These are phyloP conservation scores for Orientallactaga bullata DNA, from an alignment of 2,113 vertebrate genomes.

Conservation along the genomic window DNA sequence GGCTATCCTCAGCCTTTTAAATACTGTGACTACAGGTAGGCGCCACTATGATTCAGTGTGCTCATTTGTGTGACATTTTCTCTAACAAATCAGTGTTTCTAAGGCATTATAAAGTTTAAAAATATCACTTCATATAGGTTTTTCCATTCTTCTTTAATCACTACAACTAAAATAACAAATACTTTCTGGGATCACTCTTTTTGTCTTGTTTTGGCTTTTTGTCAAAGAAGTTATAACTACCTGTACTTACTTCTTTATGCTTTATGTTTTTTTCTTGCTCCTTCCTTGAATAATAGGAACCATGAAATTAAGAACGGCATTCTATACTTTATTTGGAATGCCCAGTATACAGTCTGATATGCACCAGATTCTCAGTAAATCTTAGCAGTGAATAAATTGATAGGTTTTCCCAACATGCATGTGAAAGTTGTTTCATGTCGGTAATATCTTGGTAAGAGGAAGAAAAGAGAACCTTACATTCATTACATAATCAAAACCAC, in stretches of 20 bases:
- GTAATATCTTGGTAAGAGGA: background rate
- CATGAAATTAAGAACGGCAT: background rate
- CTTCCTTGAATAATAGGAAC: background rate
- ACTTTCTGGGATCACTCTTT: background rate
- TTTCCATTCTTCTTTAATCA: background rate
- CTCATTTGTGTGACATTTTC: background rate
- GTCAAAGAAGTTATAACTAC: background rate
- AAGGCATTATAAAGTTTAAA: background rate
- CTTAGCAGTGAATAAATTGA: background rate
- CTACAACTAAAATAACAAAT: background rate
- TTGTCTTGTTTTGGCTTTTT: background rate
- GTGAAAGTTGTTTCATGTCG: background rate
- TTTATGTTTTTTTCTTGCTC: background rate
- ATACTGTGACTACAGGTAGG: no score
- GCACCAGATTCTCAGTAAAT: background rate
- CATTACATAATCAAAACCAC: no score
- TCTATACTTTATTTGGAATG: background rate
- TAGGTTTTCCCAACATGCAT: background rate
- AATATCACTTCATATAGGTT: background rate
- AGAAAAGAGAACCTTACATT: background rate
- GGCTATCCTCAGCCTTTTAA: background rate
- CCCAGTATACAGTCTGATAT: background rate
- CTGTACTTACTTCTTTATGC: background rate
- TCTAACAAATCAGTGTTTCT: background rate
- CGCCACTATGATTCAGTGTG: background rate